Conservation (phyloP, 2,888 invertebrate species). For the Monochamus alternatus region DNA sequence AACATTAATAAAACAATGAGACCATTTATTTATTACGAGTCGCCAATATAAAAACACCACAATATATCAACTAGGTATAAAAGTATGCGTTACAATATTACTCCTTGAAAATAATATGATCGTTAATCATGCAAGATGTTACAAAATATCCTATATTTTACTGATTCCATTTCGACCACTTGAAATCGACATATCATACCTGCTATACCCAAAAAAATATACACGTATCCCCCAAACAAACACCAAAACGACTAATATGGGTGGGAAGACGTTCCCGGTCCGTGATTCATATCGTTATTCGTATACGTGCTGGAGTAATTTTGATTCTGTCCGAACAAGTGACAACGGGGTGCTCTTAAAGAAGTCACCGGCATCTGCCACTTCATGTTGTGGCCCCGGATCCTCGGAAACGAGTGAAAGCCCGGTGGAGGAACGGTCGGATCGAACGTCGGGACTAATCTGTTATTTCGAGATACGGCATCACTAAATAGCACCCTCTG, state of each 20-base stretch:
- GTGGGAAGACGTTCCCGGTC: constrained; percentile 14
- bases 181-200: background rate
- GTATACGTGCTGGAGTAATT: constrained; percentile 20
- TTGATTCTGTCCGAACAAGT: constrained; percentile 11
- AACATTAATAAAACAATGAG: background rate
- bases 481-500: constrained; percentile 24
- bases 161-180: background rate
- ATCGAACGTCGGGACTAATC: constrained; percentile 15
- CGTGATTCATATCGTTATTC: constrained; percentile 22
- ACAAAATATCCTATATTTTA: background rate
- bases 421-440: constrained; percentile 25
- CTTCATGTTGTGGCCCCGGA: background rate
- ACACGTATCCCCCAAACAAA: constrained; percentile 8
- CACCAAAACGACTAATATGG: constrained; percentile 7
- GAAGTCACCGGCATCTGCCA: background rate
- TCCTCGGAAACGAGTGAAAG: constrained; percentile 10
- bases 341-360: background rate
- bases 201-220: constrained; percentile 6
- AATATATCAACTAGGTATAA: background rate
- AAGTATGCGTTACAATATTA: background rate
- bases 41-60: background rate
- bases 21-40: background rate
- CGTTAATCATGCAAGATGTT: background rate
- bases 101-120: background rate
- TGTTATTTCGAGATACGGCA: background rate